Percentiles rank a stretch among this genome's conserved stretches.
Conservation (phyloP, 2,113 vertebrate species). For the Myrmecophaga tridactyla region DNA sequence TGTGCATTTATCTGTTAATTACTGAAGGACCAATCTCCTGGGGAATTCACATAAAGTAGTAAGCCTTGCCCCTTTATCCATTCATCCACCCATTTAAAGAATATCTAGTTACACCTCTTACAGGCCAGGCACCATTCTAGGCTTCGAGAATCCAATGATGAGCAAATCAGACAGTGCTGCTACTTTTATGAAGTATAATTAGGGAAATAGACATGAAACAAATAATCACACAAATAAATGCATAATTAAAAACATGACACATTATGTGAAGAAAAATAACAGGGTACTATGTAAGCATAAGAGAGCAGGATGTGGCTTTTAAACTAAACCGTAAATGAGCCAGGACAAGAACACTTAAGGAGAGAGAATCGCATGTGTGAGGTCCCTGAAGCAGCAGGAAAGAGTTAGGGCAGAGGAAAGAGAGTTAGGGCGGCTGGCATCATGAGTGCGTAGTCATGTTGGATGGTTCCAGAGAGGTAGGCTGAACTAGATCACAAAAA, state of each 20-base stretch:
- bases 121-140: not conserved
- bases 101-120: not conserved
- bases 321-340: not conserved
- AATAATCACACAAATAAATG: not conserved
- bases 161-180: not conserved
- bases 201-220: not conserved
- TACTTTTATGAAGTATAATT: not conserved
- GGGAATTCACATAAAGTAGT: not conserved
- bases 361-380: not conserved
- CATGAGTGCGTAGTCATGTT: fast-evolving
- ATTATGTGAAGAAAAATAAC: not conserved
- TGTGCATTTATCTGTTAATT: not conserved
- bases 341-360: not conserved
- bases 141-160: not conserved
- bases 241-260: not conserved
- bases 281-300: not conserved
- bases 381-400: not conserved
- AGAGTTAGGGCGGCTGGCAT: not conserved
- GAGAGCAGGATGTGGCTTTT: not conserved
- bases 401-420: not conserved
- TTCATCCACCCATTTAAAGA: not conserved
- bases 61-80: not conserved
- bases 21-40: not conserved
- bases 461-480: not conserved
- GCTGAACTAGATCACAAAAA: not conserved